These are phyloP conservation scores for Epirrita christyi DNA, from an alignment of 2,888 invertebrate species.

Conservation along the genomic window DNA sequence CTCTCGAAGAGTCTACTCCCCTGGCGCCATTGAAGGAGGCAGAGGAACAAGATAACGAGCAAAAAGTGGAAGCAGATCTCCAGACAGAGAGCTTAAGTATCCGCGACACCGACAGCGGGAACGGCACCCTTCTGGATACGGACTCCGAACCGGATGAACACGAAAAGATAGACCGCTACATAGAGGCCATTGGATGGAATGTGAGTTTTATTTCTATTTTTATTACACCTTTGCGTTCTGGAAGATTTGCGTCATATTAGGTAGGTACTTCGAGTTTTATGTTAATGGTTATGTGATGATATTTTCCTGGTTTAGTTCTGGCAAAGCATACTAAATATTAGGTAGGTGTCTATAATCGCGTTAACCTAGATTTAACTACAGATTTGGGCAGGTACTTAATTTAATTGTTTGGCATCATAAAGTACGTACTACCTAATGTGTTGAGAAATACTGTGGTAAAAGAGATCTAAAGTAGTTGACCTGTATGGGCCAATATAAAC, in stretches of 20 bases:
- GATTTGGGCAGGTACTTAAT: not conserved
- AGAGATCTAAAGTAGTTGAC: slow-evolving; percentile 9
- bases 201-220: slow-evolving; percentile 84
- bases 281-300: slow-evolving; percentile 22
- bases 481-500: slow-evolving; percentile 17
- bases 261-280: slow-evolving; percentile 29
- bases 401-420: not conserved
- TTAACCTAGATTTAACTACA: slow-evolving; percentile 13
- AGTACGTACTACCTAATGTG: not conserved
- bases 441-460: slow-evolving; percentile 3
- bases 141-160: slow-evolving; percentile 88
- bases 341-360: too few species aligned
- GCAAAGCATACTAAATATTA: too few species aligned
- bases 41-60: slow-evolving; percentile 74
- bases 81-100: slow-evolving; percentile 67
- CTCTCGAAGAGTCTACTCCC: slow-evolving; percentile 82
- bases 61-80: slow-evolving; percentile 62
- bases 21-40: slow-evolving; percentile 79
- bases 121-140: slow-evolving; percentile 84
- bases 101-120: slow-evolving; percentile 79
- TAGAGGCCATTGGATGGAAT: slow-evolving; percentile 89
- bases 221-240: slow-evolving; percentile 30
- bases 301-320: slow-evolving; percentile 12
- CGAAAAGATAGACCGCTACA: slow-evolving; percentile 86
- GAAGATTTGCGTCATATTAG: slow-evolving; percentile 33